A percentile compares a stretch with the other conserved stretches of the same genome.
These are phyloP conservation scores for Zaprionus africanus DNA, from an alignment of 1,140 invertebrate species.

Conservation along the genomic window DNA sequence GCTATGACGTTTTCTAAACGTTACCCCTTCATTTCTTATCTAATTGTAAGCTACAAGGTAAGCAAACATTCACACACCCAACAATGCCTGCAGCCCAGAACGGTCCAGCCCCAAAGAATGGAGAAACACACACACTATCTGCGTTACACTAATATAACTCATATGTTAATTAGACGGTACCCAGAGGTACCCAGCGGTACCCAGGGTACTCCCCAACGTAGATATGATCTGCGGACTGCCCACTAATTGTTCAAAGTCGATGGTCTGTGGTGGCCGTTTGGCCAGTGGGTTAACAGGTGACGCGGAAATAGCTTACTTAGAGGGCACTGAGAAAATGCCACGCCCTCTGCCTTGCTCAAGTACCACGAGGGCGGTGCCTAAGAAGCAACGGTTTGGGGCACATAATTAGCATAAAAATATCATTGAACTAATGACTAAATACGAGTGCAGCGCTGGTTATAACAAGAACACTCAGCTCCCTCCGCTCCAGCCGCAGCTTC, in stretches of 20 bases:
- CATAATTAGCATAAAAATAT: conserved; percentile 75
- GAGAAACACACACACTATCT: conserved; percentile 9
- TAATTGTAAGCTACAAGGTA: conserved; percentile 32
- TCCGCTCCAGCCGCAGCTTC: background rate
- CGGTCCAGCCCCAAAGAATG: background rate
- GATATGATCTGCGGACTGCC: conserved; percentile 39
- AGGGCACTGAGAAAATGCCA: conserved; percentile 41
- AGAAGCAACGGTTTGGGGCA: conserved; percentile 45
- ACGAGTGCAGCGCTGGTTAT: conserved; percentile 3
- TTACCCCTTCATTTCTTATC: conserved; percentile 15
- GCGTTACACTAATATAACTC: conserved; percentile 33
- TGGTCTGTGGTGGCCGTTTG: conserved; percentile 40
- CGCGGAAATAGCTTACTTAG: conserved; percentile 55
- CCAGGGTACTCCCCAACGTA: conserved; percentile 32
- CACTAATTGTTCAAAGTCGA: conserved; percentile 71
- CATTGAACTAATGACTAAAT: conserved; percentile 67
- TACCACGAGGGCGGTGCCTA: background rate
- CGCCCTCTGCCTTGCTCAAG: conserved; percentile 39
- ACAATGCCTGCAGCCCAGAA: conserved; percentile 18
- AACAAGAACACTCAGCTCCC: background rate
- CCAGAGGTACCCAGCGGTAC: conserved; percentile 21
- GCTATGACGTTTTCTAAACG: background rate
- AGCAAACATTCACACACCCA: conserved; percentile 50
- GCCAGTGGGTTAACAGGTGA: conserved; percentile 75
- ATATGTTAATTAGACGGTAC: conserved; percentile 70